These are phyloP conservation scores for Nomada fabriciana DNA, from an alignment of 2,888 invertebrate species.

Conservation along the genomic window DNA sequence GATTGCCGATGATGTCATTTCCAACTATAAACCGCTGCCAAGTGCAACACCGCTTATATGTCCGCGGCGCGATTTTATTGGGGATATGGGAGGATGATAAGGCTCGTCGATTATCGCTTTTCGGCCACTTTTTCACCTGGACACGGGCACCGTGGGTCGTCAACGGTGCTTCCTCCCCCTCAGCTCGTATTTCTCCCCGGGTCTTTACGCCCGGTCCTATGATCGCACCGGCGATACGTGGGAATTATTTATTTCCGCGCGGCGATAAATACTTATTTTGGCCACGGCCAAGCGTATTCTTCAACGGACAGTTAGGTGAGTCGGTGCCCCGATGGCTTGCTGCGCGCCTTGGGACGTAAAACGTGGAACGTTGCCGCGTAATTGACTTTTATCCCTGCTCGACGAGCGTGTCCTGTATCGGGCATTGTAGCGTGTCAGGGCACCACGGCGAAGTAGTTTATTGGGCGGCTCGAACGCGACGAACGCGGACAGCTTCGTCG, in stretches of 20 bases:
- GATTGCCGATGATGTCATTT: conserved; percentile 82
- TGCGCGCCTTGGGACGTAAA: background rate
- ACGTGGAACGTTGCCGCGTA: conserved; percentile 8
- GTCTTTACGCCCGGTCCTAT: background rate
- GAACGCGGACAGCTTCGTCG: conserved; percentile 17
- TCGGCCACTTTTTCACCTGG: background rate
- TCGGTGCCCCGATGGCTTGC: background rate
- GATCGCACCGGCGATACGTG: background rate
- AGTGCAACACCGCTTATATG: conserved; percentile 66
- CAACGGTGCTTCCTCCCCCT: background rate
- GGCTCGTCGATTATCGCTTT: conserved; percentile 29
- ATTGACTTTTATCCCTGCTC: conserved; percentile 37
- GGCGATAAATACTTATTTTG: conserved; percentile 11
- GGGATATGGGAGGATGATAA: conserved; percentile 46
- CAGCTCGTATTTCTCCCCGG: conserved; percentile 17
- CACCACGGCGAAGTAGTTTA: background rate
- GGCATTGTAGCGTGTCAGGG: conserved; percentile 2
- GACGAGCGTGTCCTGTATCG: background rate
- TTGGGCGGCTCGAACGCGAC: conserved; percentile 2
- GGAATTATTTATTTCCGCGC: conserved; percentile 39
- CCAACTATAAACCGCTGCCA: conserved; percentile 76
- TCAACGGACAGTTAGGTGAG: background rate
- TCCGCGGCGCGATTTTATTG: conserved; percentile 33
- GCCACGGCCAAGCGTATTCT: background rate
- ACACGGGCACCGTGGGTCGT: conserved; percentile 4